phyloP scores from a whole-genome alignment of 2,797 vertebrate genomes.

The Tragelaphus oryx region DNA sequence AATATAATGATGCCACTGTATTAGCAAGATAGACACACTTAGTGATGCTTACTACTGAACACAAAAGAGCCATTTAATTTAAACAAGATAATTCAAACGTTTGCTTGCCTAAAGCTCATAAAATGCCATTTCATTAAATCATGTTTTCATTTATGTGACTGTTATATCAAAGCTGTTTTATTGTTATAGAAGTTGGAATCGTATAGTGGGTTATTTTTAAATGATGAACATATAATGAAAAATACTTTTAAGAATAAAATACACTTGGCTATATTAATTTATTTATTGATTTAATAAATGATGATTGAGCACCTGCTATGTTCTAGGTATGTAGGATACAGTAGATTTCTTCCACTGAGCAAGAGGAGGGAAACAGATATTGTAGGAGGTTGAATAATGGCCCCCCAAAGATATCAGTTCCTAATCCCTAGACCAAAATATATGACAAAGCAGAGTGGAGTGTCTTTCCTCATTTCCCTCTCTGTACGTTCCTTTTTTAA shows the following conservation, averaged over 20 bases:
- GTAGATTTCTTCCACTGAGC: neutral
- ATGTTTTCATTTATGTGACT: constrained; percentile 58
- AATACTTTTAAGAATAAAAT: constrained; percentile 23
- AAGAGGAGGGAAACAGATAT: neutral
- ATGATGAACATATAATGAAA: constrained; percentile 38
- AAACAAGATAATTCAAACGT: constrained; percentile 60
- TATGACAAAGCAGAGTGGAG: neutral
- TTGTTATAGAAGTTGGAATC: constrained; percentile 38
- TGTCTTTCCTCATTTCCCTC: neutral
- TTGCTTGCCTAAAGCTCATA: constrained; percentile 65
- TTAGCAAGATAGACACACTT: constrained; percentile 62
- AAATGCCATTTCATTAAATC: constrained; percentile 61
- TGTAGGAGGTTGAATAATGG: neutral
- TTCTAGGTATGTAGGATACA: neutral
- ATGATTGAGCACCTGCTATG: neutral
- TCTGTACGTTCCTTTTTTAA: neutral
- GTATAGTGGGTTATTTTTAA: constrained; percentile 1
- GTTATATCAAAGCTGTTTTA: constrained; percentile 46
- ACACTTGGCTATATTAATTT: neutral
- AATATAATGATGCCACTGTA: constrained; percentile 38
- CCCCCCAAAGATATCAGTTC: neutral
- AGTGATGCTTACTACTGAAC: constrained; percentile 45
- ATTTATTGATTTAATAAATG: constrained; percentile 10
- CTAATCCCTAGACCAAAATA: neutral
- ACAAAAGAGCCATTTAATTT: constrained; percentile 61